These are phyloP conservation scores for Phalacrocorax aristotelis DNA, from an alignment of 2,113 vertebrate genomes.

Conservation along the genomic window DNA sequence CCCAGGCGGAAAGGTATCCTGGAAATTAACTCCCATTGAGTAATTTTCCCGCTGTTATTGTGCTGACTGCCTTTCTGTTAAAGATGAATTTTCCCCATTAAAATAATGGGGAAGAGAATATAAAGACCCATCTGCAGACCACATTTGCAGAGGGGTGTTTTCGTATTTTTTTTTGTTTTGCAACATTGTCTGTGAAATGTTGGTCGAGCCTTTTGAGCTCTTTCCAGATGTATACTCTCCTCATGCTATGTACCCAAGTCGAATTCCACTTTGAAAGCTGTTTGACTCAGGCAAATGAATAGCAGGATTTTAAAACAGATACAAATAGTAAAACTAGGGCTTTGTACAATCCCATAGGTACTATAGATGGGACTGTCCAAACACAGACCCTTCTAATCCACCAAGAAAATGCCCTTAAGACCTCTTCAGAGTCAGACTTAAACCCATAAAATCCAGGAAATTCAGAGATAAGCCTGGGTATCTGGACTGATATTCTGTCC, in stretches of 20 bases:
- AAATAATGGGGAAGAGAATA: slow-evolving; percentile 43
- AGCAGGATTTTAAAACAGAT: slow-evolving; percentile 65
- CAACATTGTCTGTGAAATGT: slow-evolving; percentile 46
- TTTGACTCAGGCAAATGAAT: slow-evolving; percentile 55
- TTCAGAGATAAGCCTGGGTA: slow-evolving; percentile 67
- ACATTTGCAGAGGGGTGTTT: slow-evolving; percentile 14
- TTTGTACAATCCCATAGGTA: slow-evolving; percentile 59
- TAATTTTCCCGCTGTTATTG: slow-evolving; percentile 50
- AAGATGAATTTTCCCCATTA: slow-evolving; percentile 17
- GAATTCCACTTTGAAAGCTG: slow-evolving; percentile 63
- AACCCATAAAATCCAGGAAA: slow-evolving; percentile 68
- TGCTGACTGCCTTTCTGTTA: slow-evolving; percentile 38
- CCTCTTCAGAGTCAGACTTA: slow-evolving; percentile 68
- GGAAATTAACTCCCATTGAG: slow-evolving; percentile 22
- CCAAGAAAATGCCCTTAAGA: slow-evolving; percentile 65
- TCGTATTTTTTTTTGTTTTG: slow-evolving; percentile 46
- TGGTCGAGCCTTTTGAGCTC: slow-evolving; percentile 18
- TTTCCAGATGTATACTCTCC: slow-evolving; percentile 56
- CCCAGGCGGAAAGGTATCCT: slow-evolving; percentile 29
- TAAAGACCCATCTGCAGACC: slow-evolving; percentile 54
- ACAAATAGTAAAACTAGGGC: slow-evolving; percentile 60
- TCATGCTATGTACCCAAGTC: slow-evolving; percentile 1
- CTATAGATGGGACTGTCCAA: slow-evolving; percentile 56
- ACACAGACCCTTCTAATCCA: slow-evolving; percentile 63
- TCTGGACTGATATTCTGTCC: slow-evolving; percentile 66